Evolutionary conservation across 2,888 invertebrate genomes (phyloP).

Genomic region (Gortyna flavago): DNA sequence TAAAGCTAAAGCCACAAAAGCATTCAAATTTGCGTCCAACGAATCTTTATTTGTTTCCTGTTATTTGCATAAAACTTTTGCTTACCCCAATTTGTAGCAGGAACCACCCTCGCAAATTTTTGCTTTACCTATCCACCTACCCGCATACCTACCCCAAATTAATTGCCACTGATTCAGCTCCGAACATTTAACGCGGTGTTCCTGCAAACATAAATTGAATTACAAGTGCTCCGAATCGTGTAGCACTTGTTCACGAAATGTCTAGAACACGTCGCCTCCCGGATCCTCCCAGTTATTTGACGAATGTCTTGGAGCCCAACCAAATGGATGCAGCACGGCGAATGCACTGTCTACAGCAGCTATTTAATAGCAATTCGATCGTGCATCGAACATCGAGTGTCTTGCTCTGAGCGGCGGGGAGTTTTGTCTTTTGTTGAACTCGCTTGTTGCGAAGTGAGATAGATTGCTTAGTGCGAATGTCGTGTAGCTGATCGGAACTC

Average conservation of each 20-base stretch:
- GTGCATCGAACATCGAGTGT: conserved; percentile 53
- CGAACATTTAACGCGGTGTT: conserved; percentile 61
- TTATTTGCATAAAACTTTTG: conserved; percentile 38
- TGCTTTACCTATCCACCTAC: conserved; percentile 24
- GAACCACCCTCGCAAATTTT: conserved; percentile 12
- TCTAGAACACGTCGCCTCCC: conserved; percentile 52
- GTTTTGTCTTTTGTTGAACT: conserved; percentile 52
- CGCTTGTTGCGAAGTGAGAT: conserved; percentile 32
- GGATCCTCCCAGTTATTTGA: conserved; percentile 72
- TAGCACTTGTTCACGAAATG: conserved; percentile 65
- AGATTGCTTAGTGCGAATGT: conserved; percentile 17
- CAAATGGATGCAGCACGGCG: conserved; percentile 72
- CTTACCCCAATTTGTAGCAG: conserved; percentile 39
- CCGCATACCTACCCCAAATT: conserved; percentile 47
- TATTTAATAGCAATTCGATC: conserved; percentile 63
- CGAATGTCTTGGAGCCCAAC: conserved; percentile 75
- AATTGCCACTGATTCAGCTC: conserved; percentile 46
- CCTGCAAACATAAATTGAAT: conserved; percentile 68
- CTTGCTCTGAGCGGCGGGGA: conserved; percentile 7
- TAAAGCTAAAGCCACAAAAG: conserved; percentile 6
- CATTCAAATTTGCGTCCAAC: conserved; percentile 8
- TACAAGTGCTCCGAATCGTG: conserved; percentile 63
- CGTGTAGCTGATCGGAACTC: not conserved
- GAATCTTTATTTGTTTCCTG: conserved; percentile 30
- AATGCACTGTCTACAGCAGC: conserved; percentile 56